A percentile compares a stretch with the other conserved stretches of the same genome.
phyloP scores from a whole-genome alignment of 1,140 invertebrate genomes.

The Nebria ingens region DNA sequence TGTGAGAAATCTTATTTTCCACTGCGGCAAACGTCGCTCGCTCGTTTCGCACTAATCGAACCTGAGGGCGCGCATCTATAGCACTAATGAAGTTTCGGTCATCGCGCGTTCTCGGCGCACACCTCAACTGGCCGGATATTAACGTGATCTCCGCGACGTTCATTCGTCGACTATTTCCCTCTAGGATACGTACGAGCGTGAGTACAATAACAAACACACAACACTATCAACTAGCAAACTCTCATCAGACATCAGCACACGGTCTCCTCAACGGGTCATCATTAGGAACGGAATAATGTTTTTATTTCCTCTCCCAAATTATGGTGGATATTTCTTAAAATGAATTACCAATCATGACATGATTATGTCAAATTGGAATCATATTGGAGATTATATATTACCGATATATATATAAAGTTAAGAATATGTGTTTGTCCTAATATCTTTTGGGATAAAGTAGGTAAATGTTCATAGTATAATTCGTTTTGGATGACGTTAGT shows the following conservation, averaged over 20 bases:
- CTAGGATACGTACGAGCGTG: neutral
- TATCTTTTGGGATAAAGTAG: too few relatives aligned
- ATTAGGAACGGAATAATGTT: too few relatives aligned
- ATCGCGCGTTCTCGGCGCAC: neutral
- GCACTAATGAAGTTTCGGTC: neutral
- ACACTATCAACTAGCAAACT: neutral
- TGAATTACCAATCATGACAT: too few relatives aligned
- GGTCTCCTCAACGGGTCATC: too few relatives aligned
- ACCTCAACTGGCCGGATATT: neutral
- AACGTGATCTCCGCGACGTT: neutral
- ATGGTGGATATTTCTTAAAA: too few relatives aligned
- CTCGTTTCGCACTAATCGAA: neutral
- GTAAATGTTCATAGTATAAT: too few relatives aligned
- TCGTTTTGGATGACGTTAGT: too few relatives aligned
- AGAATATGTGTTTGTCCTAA: too few relatives aligned
- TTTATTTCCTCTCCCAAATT: too few relatives aligned
- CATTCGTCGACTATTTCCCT: neutral
- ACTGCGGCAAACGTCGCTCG: neutral
- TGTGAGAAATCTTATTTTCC: slow-evolving; percentile 24
- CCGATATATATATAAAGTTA: too few relatives aligned
- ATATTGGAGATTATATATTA: too few relatives aligned
- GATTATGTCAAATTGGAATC: too few relatives aligned
- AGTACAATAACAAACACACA: neutral
- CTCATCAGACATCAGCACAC: neutral
- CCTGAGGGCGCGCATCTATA: neutral